phyloP scores from a whole-genome alignment of 2,888 invertebrate species.

The Anodontia alba region DNA sequence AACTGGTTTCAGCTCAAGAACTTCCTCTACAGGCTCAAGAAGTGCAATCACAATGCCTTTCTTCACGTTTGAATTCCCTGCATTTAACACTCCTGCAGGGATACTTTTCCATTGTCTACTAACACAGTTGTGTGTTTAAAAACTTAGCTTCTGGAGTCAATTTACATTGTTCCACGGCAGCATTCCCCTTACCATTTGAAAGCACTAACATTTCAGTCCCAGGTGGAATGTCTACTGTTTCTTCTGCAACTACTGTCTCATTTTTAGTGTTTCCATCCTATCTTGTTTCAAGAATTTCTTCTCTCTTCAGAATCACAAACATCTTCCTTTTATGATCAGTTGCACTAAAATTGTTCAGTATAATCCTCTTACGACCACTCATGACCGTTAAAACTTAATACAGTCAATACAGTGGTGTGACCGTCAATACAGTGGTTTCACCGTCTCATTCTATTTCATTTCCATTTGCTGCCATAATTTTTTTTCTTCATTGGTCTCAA shows the following conservation, averaged over 20 bases:
- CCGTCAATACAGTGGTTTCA: background rate
- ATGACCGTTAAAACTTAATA: background rate
- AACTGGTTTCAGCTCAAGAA: background rate
- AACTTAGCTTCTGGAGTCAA: constrained; percentile 9
- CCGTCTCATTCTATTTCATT: background rate
- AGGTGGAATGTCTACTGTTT: constrained; percentile 6
- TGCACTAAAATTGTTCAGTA: constrained; percentile 17
- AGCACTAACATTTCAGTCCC: background rate
- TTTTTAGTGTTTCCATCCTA: background rate
- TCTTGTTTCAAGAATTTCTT: background rate
- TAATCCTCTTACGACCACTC: background rate
- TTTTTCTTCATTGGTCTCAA: constrained; percentile 1
- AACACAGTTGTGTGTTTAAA: background rate
- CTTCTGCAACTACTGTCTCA: background rate
- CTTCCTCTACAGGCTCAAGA: constrained; percentile 4
- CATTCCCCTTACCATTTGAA: background rate
- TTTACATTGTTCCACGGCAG: background rate
- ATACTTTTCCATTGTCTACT: background rate
- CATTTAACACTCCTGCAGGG: background rate
- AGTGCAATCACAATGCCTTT: constrained; percentile 6
- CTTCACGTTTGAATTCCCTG: constrained; percentile 1
- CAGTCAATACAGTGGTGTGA: too few species aligned
- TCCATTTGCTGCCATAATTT: constrained; percentile 5
- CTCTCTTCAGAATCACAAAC: constrained; percentile 3
- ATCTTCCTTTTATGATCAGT: constrained; percentile 1